These are phyloP conservation scores for Hypena proboscidalis DNA, from an alignment of 2,888 invertebrate genomes.

Conservation along the genomic window DNA sequence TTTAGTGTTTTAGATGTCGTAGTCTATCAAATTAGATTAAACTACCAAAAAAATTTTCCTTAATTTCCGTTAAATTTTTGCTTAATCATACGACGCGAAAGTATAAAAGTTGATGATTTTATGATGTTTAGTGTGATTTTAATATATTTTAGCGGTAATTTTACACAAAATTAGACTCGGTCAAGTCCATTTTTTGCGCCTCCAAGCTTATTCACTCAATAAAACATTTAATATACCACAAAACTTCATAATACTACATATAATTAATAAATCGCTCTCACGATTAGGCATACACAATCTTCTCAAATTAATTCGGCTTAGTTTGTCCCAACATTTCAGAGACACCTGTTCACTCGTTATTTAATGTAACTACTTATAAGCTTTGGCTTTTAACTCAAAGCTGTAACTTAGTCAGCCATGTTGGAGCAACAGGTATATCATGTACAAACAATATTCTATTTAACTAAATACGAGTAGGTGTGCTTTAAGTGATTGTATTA, in stretches of 20 bases:
- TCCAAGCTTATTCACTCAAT: too few species aligned
- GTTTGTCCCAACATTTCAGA: conserved; percentile 37
- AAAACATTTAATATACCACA: background rate
- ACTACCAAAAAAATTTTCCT: too few species aligned
- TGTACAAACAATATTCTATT: conserved; percentile 40
- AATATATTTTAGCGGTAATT: too few species aligned
- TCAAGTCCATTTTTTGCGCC: too few species aligned
- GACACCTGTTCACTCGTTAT: conserved; percentile 52
- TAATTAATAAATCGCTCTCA: conserved; percentile 33
- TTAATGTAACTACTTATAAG: conserved; percentile 52
- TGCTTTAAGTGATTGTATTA: conserved; percentile 26
- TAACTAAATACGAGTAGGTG: conserved; percentile 32
- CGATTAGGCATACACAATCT: conserved; percentile 30
- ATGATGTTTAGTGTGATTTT: too few species aligned
- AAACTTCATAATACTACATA: conserved; percentile 11
- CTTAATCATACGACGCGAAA: too few species aligned
- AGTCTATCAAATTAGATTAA: too few species aligned
- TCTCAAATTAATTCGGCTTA: conserved; percentile 47
- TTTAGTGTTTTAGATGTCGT: too few species aligned
- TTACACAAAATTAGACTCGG: too few species aligned
- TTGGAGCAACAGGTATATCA: conserved; percentile 49
- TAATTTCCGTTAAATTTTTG: too few species aligned
- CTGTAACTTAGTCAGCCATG: conserved; percentile 43
- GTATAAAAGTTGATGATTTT: too few species aligned
- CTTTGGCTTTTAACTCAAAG: conserved; percentile 54